A percentile compares a stretch with the other conserved stretches of the same genome.
phyloP scores from a whole-genome alignment of 2,797 vertebrate species.

The Peromyscus aztecus region DNA sequence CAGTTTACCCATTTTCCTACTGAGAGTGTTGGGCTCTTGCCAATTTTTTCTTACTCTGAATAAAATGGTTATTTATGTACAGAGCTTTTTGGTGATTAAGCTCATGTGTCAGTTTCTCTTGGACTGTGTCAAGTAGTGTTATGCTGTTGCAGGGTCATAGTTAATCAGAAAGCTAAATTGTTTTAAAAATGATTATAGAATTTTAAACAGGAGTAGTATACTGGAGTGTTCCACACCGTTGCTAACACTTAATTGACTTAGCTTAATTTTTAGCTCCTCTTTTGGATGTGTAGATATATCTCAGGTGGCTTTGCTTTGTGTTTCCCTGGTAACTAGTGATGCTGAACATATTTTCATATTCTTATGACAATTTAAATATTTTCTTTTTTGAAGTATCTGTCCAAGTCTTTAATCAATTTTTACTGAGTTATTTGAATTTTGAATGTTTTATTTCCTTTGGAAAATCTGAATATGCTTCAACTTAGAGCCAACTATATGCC shows the following conservation, averaged over 20 bases:
- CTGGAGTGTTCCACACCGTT: background rate
- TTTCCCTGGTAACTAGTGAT: slow-evolving; percentile 15
- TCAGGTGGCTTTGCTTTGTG: slow-evolving; percentile 16
- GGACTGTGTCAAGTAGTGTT: background rate
- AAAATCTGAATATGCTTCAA: slow-evolving; percentile 14
- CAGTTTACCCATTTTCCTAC: background rate
- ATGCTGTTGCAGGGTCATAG: background rate
- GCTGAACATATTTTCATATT: background rate
- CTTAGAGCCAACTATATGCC: background rate
- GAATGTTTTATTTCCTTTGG: slow-evolving; percentile 41
- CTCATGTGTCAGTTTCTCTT: background rate
- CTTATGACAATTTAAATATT: background rate
- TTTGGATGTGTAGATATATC: background rate
- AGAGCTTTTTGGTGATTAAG: background rate
- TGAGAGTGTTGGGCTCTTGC: background rate
- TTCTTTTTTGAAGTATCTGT: background rate
- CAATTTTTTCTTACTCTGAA: background rate
- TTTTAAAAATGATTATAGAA: slow-evolving; percentile 24
- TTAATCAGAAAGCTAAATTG: background rate
- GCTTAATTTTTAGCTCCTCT: slow-evolving; percentile 34
- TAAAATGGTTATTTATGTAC: background rate
- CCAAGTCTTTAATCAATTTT: background rate
- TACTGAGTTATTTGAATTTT: slow-evolving; percentile 21
- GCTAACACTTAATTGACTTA: background rate
- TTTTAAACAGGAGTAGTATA: background rate